A percentile compares a stretch with the other conserved stretches of the same genome.
Conservation (phyloP, 2,797 vertebrate genomes). For the Tenualosa ilisha region DNA sequence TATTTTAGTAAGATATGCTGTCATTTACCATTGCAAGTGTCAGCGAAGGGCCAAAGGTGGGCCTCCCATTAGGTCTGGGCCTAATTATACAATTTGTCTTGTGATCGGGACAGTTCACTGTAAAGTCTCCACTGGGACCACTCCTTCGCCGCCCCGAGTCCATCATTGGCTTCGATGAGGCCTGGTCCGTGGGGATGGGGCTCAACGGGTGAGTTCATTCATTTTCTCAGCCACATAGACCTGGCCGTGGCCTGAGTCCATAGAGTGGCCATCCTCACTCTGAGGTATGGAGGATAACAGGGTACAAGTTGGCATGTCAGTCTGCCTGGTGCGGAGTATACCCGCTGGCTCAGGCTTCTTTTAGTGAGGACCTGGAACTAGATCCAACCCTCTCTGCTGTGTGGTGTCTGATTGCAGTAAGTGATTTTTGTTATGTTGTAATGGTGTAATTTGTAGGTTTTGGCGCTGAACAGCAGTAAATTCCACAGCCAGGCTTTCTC, state of each 20-base stretch:
- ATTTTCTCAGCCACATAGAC: constrained; percentile 39
- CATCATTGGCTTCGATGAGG: constrained; percentile 69
- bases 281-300: not conserved
- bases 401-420: not conserved
- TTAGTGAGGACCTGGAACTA: not conserved
- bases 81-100: constrained; percentile 85
- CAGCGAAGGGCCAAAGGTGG: constrained; percentile 74
- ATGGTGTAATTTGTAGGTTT: not conserved
- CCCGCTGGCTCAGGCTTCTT: not conserved
- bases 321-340: not conserved
- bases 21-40: constrained; percentile 77
- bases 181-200: not conserved
- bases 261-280: not conserved
- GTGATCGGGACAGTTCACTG: constrained; percentile 72
- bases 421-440: not conserved
- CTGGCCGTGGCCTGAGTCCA: constrained; percentile 26
- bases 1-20: constrained; percentile 71
- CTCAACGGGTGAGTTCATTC: constrained; percentile 38
- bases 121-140: constrained; percentile 74
- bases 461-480: not conserved
- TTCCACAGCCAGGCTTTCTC: not conserved
- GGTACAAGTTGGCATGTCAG: not conserved
- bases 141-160: constrained; percentile 69
- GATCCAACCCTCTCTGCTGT: not conserved
- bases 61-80: constrained; percentile 71